Evolutionary conservation across 2,797 vertebrate species (phyloP).

Genomic region (Pseudochirops corinnae): DNA sequence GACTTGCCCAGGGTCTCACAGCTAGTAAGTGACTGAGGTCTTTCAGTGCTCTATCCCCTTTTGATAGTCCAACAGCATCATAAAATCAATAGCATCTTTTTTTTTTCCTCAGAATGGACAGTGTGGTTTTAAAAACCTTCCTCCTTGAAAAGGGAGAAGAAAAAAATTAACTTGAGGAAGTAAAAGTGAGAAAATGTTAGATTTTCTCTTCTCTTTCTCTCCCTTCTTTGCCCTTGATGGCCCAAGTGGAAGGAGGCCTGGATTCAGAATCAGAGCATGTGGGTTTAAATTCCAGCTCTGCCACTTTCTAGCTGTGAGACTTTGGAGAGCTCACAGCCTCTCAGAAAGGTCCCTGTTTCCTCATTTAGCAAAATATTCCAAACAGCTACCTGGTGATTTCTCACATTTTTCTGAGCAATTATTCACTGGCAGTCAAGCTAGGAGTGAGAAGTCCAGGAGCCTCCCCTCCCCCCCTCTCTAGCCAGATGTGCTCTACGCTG

Average conservation of each 20-base stretch:
- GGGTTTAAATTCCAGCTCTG: not conserved
- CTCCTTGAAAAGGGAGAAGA: not conserved
- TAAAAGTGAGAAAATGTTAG: not conserved
- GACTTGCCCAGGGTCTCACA: not conserved
- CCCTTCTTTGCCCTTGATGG: not conserved
- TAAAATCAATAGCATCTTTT: not conserved
- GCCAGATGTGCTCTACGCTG: not conserved
- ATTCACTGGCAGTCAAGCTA: not conserved
- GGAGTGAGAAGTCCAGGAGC: not conserved
- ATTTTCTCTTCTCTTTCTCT: not conserved
- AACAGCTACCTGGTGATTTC: not conserved
- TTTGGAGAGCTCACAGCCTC: not conserved
- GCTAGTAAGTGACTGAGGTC: not conserved
- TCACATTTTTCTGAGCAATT: not conserved
- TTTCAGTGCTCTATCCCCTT: not conserved
- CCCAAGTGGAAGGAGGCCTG: not conserved
- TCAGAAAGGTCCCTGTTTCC: not conserved
- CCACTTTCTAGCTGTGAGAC: not conserved
- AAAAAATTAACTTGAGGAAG: not conserved
- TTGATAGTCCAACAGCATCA: not conserved
- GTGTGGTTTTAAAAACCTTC: not conserved
- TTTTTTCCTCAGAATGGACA: not conserved
- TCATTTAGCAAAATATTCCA: not conserved
- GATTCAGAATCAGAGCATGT: not conserved
- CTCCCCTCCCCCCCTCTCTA: not conserved